A percentile compares a stretch with the other conserved stretches of the same genome.
These are phyloP conservation scores for Vanacampus margaritifer DNA, from an alignment of 2,113 vertebrate species.

Conservation along the genomic window DNA sequence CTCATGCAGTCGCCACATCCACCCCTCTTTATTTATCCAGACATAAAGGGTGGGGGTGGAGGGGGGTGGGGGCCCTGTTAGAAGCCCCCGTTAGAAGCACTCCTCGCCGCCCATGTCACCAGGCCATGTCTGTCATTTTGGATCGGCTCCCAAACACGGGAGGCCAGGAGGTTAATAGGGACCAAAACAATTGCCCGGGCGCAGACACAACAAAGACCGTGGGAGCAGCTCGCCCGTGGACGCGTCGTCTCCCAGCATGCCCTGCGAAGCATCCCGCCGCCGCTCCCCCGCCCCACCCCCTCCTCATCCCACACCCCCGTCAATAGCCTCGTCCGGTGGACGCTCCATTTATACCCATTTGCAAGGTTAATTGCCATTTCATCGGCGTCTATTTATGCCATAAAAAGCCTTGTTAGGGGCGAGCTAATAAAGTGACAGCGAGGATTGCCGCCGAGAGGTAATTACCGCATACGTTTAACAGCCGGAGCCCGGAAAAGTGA, in stretches of 20 bases:
- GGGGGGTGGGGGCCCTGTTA: slow-evolving; percentile 28
- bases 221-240: slow-evolving; percentile 65
- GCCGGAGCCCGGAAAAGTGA: slow-evolving; percentile 37
- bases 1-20: slow-evolving; percentile 9
- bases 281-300: slow-evolving; percentile 14
- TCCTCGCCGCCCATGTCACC: slow-evolving; percentile 72
- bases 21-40: slow-evolving; percentile 38
- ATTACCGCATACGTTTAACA: slow-evolving; percentile 71
- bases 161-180: slow-evolving; percentile 81
- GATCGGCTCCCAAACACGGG: slow-evolving; percentile 51
- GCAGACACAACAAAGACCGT: slow-evolving; percentile 75
- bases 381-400: slow-evolving; percentile 72
- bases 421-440: slow-evolving; percentile 67
- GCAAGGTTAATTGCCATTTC: slow-evolving; percentile 75
- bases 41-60: slow-evolving; percentile 35
- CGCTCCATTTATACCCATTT: slow-evolving; percentile 71
- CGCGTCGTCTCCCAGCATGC: slow-evolving; percentile 48
- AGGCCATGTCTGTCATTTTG: slow-evolving; percentile 75
- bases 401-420: slow-evolving; percentile 65
- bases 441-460: slow-evolving; percentile 65
- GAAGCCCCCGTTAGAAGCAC: slow-evolving; percentile 61
- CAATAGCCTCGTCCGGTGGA: slow-evolving; percentile 62
- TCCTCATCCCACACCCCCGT: slow-evolving; percentile 35
- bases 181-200: slow-evolving; percentile 73
- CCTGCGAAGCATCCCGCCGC: slow-evolving; percentile 22